A percentile compares a stretch with the other conserved stretches of the same genome.
phyloP scores from a whole-genome alignment of 2,113 vertebrate species.

The Callithrix jacchus region DNA sequence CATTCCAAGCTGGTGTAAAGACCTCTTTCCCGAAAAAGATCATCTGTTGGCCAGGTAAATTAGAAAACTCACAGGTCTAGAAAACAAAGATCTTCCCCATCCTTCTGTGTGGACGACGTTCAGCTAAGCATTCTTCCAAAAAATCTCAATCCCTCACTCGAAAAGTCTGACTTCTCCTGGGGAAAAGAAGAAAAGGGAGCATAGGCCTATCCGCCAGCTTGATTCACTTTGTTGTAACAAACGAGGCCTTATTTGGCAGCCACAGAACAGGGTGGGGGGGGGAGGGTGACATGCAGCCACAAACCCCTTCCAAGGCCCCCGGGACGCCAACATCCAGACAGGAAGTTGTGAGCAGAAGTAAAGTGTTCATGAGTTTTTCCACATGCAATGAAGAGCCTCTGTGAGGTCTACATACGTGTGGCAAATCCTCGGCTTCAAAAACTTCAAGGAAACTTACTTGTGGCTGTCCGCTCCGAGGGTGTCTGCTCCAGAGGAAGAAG shows the following conservation, averaged over 20 bases:
- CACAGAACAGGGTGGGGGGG: neutral
- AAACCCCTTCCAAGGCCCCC: neutral
- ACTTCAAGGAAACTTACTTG: slow-evolving; percentile 9
- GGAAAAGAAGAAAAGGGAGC: neutral
- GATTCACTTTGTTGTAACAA: neutral
- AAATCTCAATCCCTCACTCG: neutral
- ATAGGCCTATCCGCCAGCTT: neutral
- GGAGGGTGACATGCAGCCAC: neutral
- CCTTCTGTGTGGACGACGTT: neutral
- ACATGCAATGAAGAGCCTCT: slow-evolving; percentile 13
- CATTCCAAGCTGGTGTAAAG: neutral
- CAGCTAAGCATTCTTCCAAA: neutral
- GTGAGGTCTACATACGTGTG: neutral
- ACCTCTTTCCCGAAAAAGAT: neutral
- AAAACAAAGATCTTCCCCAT: neutral
- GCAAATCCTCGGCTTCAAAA: slow-evolving; percentile 61
- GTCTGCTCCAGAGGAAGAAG: neutral
- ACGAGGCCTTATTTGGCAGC: neutral
- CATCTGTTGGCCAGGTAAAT: neutral
- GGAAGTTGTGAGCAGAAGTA: slow-evolving; percentile 24
- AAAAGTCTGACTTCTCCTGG: neutral
- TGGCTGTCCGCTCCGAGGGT: neutral
- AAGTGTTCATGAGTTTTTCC: slow-evolving; percentile 38
- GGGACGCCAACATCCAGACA: neutral
- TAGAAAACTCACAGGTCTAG: neutral